phyloP scores from a whole-genome alignment of 2,888 invertebrate species.

The Neoscelio sp. region DNA sequence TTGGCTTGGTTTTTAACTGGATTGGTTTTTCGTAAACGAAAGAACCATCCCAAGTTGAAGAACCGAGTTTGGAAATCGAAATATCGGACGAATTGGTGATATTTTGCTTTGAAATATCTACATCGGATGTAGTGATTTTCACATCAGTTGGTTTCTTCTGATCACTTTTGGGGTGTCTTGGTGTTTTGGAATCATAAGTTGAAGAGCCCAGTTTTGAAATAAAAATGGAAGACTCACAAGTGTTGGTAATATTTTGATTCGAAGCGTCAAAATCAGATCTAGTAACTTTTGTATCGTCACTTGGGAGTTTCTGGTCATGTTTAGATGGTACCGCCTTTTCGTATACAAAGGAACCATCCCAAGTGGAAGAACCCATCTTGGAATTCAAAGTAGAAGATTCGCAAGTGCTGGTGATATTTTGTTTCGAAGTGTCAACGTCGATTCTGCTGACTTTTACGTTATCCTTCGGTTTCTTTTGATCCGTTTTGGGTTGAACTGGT shows the following conservation, averaged over 20 bases:
- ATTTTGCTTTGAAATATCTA: conserved; percentile 1
- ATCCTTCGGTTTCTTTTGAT: conserved; percentile 57
- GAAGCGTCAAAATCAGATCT: conserved; percentile 1
- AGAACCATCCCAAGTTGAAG: conserved; percentile 74
- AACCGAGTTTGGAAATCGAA: conserved; percentile 62
- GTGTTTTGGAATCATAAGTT: conserved; percentile 77
- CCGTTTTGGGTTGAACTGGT: conserved; percentile 70
- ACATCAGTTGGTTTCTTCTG: background rate
- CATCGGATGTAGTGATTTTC: background rate
- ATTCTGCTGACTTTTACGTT: conserved; percentile 32
- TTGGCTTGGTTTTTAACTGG: conserved; percentile 50
- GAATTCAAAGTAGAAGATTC: conserved; percentile 61
- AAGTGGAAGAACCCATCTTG: conserved; percentile 74
- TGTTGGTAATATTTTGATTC: conserved; percentile 63
- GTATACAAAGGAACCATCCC: conserved; percentile 77
- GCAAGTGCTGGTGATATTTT: conserved; percentile 39
- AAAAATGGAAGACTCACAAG: conserved; percentile 69
- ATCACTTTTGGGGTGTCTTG: too few relatives aligned
- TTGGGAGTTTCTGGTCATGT: conserved; percentile 25
- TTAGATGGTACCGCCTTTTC: conserved; percentile 65
- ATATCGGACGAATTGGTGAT: conserved; percentile 13
- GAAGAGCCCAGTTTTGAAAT: conserved; percentile 76
- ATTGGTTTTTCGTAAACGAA: conserved; percentile 72
- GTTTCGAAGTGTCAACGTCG: background rate
- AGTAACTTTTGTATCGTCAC: conserved; percentile 19